Base-by-base conservation (phyloP, 1,140 invertebrate genomes). In the Bicyclus anynana region DNA sequence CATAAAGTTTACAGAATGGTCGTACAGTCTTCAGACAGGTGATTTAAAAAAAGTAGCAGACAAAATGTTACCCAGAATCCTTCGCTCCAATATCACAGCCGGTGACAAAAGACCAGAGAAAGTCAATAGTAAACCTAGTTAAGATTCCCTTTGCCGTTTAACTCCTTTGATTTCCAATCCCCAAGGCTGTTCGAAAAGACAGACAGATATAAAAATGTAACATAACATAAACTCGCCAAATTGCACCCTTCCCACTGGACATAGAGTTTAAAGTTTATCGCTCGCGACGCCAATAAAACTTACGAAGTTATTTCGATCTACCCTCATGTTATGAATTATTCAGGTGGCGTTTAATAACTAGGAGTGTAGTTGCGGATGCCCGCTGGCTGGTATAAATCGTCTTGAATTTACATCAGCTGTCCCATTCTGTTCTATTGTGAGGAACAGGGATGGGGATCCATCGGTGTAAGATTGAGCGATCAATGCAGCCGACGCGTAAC, bases 301-400 rank as follows among this genome's bases (percentile, higher is more conserved):
- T 77, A 71, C 65, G 60, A 75, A 80, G 70, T 79, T 78, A 78
- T 84, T 86, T 84, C 75, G 76, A 74, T 77, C 71, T 80, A 79
- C 80, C 83, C 77, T 77, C 80, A 61, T 69, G 58, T 74, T 78
- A 87, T 87, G 81, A 87, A 87, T 84, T 71, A 87, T 87, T 87
- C 84, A 87, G 72, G 72, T 81, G 67, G 62, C 74, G 71, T 80
- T 84, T 84, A 87, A 84, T 87, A 87, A 83, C 80, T 81, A 84
- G 72, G 71, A 77, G 74, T 75, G 74, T 77, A 73, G 70, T 74
- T 65, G 69, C 62, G 67, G 62, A 70, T 68, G 61, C 57, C 69
- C 69, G 67, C 44, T 60, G 53, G 69, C 56, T 66, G 49, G 63
- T 56, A 60, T 61, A 49, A 62, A 56, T 65, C 59, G 57, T 60